Base-by-base conservation (phyloP, 1,140 invertebrate species). In the Drosophila littoralis region DNA sequence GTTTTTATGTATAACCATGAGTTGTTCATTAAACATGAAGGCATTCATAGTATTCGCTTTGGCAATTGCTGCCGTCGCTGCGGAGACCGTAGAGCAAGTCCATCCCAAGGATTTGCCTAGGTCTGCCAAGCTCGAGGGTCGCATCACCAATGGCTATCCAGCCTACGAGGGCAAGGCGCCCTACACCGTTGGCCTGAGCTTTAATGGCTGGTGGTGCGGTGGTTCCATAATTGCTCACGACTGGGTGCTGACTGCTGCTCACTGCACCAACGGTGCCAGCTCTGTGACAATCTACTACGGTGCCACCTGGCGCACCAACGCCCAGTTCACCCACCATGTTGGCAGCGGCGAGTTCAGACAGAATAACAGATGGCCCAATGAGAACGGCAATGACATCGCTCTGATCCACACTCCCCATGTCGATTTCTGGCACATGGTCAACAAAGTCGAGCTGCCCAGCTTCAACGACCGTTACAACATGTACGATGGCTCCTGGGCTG, bases 271-370 rank as follows among this genome's bases (percentile, higher is more conserved):
- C n/a, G n/a, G n/a, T n/a, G n/a, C n/a, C n/a, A n/a, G n/a, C n/a
- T n/a, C n/a, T n/a, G n/a, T n/a, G n/a, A n/a, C n/a, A n/a, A n/a
- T n/a, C n/a, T n/a, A n/a, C n/a, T n/a, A n/a, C n/a, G n/a, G n/a
- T n/a, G 77, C 77, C 33, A 45, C 64, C n/a, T 77, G 77, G 77
- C 75, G 75, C 36, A 72, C 70, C 12, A 61, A 79, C 12, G 74
- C 77, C 58, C 68, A 73, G 77, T 79, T 60, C 69, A 79, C 77
- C 75, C 77, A 79, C 69, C 67, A 32, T 10, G 67, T 69, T 12
- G 52, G 68, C 32, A 55, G n/a, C 15, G 50, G n/a, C 13, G 35
- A 69, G 32, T 61, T 69, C 57, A 69, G 22, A 28, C 22, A 28
- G 22, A 28, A 28, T 4, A 3, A 28, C 5, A 28, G 5, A 4